These are phyloP conservation scores for Myripristis murdjan DNA, from an alignment of 2,797 vertebrate species.

Conservation along the genomic window DNA sequence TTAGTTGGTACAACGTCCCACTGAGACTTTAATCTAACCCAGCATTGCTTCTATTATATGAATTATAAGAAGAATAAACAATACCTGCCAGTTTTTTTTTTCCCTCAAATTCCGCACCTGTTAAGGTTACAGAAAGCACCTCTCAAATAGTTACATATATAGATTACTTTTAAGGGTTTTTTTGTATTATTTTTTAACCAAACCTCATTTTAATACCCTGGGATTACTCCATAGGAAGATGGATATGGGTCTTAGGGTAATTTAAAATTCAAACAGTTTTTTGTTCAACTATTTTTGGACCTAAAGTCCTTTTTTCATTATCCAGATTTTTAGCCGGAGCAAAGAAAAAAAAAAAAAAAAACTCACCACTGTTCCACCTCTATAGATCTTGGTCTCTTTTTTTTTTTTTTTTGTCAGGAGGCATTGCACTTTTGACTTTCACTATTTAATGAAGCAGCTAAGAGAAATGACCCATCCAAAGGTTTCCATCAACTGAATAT, in stretches of 20 bases:
- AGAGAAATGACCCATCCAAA: conserved; percentile 85
- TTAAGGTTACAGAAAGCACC: conserved; percentile 17
- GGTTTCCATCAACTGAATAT: conserved; percentile 85
- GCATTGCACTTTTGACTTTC: conserved; percentile 83
- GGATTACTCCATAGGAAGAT: conserved; percentile 6
- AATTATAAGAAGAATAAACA: conserved; percentile 53
- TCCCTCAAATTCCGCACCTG: conserved; percentile 23
- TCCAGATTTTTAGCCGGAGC: conserved; percentile 32
- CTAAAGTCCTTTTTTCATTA: conserved; percentile 28
- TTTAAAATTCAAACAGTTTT: conserved; percentile 14
- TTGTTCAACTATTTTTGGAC: conserved; percentile 34
- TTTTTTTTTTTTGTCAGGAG: conserved; percentile 60
- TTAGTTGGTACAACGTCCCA: conserved; percentile 52
- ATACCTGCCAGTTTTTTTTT: conserved; percentile 30
- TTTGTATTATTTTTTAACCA: conserved; percentile 14
- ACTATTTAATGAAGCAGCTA: conserved; percentile 85
- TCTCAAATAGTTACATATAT: conserved; percentile 5
- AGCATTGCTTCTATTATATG: conserved; percentile 61
- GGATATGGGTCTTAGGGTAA: conserved; percentile 13
- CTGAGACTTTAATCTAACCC: conserved; percentile 59
- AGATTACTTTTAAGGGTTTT: neutral
- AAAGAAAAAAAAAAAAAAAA: conserved; percentile 46
- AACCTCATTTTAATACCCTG: conserved; percentile 14
- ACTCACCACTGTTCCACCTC: conserved; percentile 46
- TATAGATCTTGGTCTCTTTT: conserved; percentile 60